Conservation (phyloP, 2,888 invertebrate species). For the Ferrisia virgata region DNA sequence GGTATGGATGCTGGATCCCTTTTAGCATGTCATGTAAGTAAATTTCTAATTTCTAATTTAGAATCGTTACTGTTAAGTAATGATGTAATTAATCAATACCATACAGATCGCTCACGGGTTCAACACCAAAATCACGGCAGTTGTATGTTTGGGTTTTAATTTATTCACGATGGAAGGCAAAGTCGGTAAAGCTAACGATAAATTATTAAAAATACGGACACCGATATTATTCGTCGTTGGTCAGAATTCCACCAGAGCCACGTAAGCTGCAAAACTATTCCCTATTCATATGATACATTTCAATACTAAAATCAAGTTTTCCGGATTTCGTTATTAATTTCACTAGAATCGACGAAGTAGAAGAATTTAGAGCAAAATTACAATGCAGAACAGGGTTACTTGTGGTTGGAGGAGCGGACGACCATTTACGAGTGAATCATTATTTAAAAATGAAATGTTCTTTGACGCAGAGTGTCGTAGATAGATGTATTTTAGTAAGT, state of each 20-base stretch:
- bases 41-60: no score
- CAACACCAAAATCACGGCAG: constrained; percentile 36
- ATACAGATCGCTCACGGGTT: constrained; percentile 37
- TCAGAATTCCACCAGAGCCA: constrained; percentile 64
- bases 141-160: constrained; percentile 39
- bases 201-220: constrained; percentile 52
- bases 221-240: constrained; percentile 78
- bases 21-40: constrained; percentile 65
- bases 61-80: no score
- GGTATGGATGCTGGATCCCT: constrained; percentile 76
- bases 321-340: constrained; percentile 23
- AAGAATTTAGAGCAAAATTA: constrained; percentile 72
- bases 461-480: constrained; percentile 76
- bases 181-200: constrained; percentile 26
- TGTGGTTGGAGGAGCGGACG: constrained; percentile 76
- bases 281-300: neutral
- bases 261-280: constrained; percentile 54
- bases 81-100: no score
- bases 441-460: constrained; percentile 69
- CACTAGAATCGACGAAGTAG: constrained; percentile 69
- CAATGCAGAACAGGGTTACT: constrained; percentile 71
- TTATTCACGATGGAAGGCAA: constrained; percentile 37
- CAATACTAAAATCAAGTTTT: neutral
- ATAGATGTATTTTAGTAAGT: constrained; percentile 68
- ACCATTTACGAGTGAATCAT: constrained; percentile 67